Conservation (phyloP, 2,888 invertebrate genomes). For the Ischnura elegans region DNA sequence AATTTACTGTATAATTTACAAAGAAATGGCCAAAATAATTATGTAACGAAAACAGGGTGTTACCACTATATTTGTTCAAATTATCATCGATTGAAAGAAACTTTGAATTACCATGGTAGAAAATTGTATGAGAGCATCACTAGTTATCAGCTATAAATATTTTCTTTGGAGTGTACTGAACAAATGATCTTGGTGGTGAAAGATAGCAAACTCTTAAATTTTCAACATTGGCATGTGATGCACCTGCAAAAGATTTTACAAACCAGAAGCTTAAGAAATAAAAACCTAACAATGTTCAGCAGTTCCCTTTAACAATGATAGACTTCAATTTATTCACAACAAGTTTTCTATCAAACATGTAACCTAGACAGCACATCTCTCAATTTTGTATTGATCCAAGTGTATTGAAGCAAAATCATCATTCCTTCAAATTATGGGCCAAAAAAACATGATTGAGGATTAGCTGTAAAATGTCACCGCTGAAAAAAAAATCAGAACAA, state of each 20-base stretch:
- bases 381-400: slow-evolving; percentile 54
- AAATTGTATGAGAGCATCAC: not conserved
- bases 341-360: slow-evolving; percentile 65
- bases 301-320: slow-evolving; percentile 67
- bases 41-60: slow-evolving; percentile 8
- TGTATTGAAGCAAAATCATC: slow-evolving; percentile 54
- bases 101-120: slow-evolving; percentile 18
- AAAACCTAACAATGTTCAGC: slow-evolving; percentile 61
- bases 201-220: not conserved
- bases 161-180: slow-evolving; percentile 62
- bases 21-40: slow-evolving; percentile 35
- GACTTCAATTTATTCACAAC: slow-evolving; percentile 67
- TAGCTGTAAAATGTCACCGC: slow-evolving; percentile 26
- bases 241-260: slow-evolving; percentile 50
- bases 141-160: slow-evolving; percentile 53
- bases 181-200: slow-evolving; percentile 15
- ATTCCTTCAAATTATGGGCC: slow-evolving; percentile 47
- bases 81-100: slow-evolving; percentile 48
- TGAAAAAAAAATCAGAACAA: slow-evolving; percentile 44
- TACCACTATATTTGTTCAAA: slow-evolving; percentile 6
- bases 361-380: slow-evolving; percentile 63
- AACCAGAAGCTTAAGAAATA: slow-evolving; percentile 53
- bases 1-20: slow-evolving; percentile 38
- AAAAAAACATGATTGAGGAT: slow-evolving; percentile 36
- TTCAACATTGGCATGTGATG: slow-evolving; percentile 35